Base-by-base conservation (phyloP, 2,797 vertebrate species). In the Lindbergichthys nudifrons region DNA sequence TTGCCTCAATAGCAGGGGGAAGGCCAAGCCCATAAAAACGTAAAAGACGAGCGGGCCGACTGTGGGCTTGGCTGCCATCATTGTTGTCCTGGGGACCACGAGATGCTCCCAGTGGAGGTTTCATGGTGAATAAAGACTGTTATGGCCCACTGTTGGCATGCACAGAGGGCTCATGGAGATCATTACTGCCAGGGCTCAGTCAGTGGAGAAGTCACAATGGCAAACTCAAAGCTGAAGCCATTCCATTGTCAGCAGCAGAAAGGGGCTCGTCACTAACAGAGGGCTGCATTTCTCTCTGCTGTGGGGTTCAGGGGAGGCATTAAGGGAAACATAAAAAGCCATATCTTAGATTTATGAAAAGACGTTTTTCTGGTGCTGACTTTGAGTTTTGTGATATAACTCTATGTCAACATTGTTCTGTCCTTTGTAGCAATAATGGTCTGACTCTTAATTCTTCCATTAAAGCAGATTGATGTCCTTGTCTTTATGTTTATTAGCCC, bases 1-100 rank as follows among this genome's bases (percentile, higher is more conserved):
- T 94, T 94, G 90, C 89, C 89, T 95, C 92, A 94, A 93, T 93
- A 94, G 94, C 90, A 90, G 88, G 87, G 92, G 93, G 93, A 95
- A 95, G 93, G 94, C 93, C 93, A 92, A 87, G 78, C 84, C 90
- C 94, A 92, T 95, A 95, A 95, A 95, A 93, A 86, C 86, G 73
- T 93, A 93, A 95, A 95, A 94, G 91, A 89, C 79, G 71, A 82
- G 84, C 84, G 54, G 54, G 84, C 70, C 18, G 89, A 89, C 88
- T 90, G 81, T 86, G 84, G 84, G 90, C 85, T 84, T 67, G 85
- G 81, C 89, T 92, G 80, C 85, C 89, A 84, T 89, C 78, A 93
- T 94, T 94, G 94, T 94, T 93, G 84, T 92, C 88, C 83, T 23
- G 81, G 87, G 90, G 91, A 92, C 75, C 56, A 73, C 48, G 82